Base-by-base conservation (phyloP, 2,797 vertebrate genomes). In the Chrysocyon brachyurus region DNA sequence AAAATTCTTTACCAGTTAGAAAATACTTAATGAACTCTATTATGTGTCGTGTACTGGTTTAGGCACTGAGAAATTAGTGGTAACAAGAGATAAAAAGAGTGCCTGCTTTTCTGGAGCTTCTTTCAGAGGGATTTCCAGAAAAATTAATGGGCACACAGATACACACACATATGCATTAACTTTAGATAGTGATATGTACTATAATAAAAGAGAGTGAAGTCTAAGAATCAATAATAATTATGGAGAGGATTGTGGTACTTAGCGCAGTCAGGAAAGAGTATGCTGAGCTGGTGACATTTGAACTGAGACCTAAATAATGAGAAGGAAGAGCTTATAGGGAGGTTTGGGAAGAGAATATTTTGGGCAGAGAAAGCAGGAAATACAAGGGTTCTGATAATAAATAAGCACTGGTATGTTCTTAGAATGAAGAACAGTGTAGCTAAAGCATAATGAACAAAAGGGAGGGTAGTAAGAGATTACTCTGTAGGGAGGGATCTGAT, bases 261-360 rank as follows among this genome's bases (percentile, higher is more conserved):
- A 28, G 2, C 63, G 2, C 40, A 7, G 10, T 15, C 22, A 81
- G 52, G 4, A 78, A 68, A 84, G 31, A 61, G 5, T 17, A 70
- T 33, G 15, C 22, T 61, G 33, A 81, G 22, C 17, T 72, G 24
- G 16, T 22, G 21, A 24, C 31, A 88, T 70, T 17, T 78, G 54
- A 96, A 86, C 40, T 75, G 22, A 90, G 59, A 93, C 28, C 7
- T 85, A 72, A 66, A 88, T 40, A 66, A 52, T 77, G 54, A 91
- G 57, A 72, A 87, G 9, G n/a, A 79, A 79, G 11, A 17, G 57
- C 1, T 79, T 33, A 63, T 1, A 24, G 6, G 2, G 21, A 87
- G 2, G 31, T 68, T 61, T 87, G 33, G 52, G 26, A 24, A 83
- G 81, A 92, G 19, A 89, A 6, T 56, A 70, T 85, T 85, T 7